Conservation (phyloP, 2,113 vertebrate species). For the Callospermophilus lateralis region DNA sequence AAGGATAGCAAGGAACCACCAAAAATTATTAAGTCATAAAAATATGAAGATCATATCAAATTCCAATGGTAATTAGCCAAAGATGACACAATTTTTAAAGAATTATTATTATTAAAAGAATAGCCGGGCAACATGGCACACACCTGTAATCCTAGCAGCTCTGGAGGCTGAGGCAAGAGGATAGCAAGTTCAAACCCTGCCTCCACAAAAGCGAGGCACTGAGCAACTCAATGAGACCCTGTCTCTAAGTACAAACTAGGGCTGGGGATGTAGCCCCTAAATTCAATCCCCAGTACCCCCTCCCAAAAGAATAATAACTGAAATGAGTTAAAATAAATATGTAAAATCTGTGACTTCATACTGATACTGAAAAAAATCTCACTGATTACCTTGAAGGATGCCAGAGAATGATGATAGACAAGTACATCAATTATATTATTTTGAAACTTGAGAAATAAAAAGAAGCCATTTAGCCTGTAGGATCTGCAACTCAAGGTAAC, state of each 20-base stretch:
- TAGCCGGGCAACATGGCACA: no score
- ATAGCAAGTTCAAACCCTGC: no score
- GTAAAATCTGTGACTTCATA: not conserved
- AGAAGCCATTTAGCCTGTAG: not conserved
- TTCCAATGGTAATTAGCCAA: not conserved
- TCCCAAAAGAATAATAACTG: not conserved
- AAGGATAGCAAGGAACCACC: not conserved
- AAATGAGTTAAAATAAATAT: not conserved
- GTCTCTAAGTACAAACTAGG: no score
- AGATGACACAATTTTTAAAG: not conserved
- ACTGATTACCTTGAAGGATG: not conserved
- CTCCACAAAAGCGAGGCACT: no score
- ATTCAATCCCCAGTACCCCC: no score
- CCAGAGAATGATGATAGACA: not conserved
- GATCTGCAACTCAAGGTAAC: not conserved
- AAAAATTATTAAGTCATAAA: not conserved
- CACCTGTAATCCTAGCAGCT: no score
- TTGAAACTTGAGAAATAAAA: slow-evolving; percentile 11
- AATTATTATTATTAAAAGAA: not conserved
- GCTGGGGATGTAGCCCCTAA: no score
- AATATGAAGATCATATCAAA: not conserved
- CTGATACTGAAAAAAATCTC: not conserved
- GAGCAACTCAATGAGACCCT: no score
- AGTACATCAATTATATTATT: not conserved
- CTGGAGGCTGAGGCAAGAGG: no score